Base-by-base conservation (phyloP, 2,797 vertebrate species). In the Ceryle rudis region DNA sequence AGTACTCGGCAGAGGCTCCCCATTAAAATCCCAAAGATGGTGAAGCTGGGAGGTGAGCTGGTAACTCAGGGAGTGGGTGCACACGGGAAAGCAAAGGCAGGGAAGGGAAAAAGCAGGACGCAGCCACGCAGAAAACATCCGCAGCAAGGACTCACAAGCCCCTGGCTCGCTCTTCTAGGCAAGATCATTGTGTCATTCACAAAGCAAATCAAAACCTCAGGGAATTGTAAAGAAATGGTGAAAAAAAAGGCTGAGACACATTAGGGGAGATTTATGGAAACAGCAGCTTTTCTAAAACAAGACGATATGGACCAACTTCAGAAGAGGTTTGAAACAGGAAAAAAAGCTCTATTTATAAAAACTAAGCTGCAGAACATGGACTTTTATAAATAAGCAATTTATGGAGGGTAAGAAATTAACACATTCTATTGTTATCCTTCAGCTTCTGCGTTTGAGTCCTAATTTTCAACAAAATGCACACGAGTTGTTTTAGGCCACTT, bases 121-220 rank as follows among this genome's bases (percentile, higher is more conserved):
- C 44, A 81, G 57, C 26, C 35, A 0, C 0, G 0, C 73, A 79
- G 20, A 29, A 81, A 90, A 83, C 29, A 65, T 58, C 54, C 3
- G 1, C 10, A 2, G 5, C 1, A 2, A 84, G 66, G 46, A 69
- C 62, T 69, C 29, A 3, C 0, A 4, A 75, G 69, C 81, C 66
- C 42, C 77, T 9, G 62, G 35, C 62, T 95, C 2, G 0, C 26
- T 92, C 37, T 70, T 67, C 72, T 28, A 39, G 65, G 46, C 79
- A 62, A 86, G 81, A 95, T 84, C 90, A 94, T 19, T 88, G 77
- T 88, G 64, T 75, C 91, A 86, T 81, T 96, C 87, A 88, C 69
- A 96, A 83, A 90, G 62, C 4, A 0, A 91, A 89, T 73, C 82
- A 86, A 95, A 91, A 95, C 85, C 80, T 81, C 5, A 1, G 70